These are phyloP conservation scores for Thymallus thymallus DNA, from an alignment of 2,113 vertebrate species.

Conservation along the genomic window DNA sequence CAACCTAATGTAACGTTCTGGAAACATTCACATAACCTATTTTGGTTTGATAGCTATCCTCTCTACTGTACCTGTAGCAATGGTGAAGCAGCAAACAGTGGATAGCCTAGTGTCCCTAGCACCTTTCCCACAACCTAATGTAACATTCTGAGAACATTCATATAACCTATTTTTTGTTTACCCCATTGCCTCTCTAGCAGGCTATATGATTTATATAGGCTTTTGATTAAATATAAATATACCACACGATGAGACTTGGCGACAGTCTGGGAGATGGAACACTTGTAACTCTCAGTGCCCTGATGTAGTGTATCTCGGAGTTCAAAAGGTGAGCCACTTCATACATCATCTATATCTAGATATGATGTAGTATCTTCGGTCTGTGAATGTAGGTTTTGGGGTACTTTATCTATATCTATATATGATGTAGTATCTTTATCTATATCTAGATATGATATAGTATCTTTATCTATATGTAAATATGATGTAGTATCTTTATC, in stretches of 20 bases:
- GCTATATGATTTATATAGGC: slow-evolving; percentile 46
- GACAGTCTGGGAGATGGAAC: slow-evolving; percentile 26
- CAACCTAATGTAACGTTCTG: no score
- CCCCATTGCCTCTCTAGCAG: no score
- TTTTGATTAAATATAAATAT: slow-evolving; percentile 56
- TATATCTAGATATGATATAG: slow-evolving; percentile 32
- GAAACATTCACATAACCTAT: background rate
- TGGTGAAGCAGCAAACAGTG: no score
- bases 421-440: slow-evolving; percentile 53
- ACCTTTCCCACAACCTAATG: no score
- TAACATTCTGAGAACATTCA: no score
- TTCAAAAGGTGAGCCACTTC: slow-evolving; percentile 56
- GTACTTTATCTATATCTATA: no score
- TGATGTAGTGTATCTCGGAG: slow-evolving; percentile 58
- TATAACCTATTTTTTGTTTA: no score
- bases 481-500: no score
- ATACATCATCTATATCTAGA: slow-evolving; percentile 40
- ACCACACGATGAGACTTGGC: slow-evolving; percentile 39
- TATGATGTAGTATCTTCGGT: slow-evolving; percentile 49
- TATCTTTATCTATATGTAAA: slow-evolving; percentile 47
- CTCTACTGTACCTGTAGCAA: no score
- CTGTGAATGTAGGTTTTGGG: slow-evolving; percentile 24
- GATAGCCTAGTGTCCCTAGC: no score
- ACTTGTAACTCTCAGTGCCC: slow-evolving; percentile 50
- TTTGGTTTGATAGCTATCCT: no score